These are phyloP conservation scores for Solenopsis invicta DNA, from an alignment of 1,140 invertebrate genomes.

Conservation along the genomic window DNA sequence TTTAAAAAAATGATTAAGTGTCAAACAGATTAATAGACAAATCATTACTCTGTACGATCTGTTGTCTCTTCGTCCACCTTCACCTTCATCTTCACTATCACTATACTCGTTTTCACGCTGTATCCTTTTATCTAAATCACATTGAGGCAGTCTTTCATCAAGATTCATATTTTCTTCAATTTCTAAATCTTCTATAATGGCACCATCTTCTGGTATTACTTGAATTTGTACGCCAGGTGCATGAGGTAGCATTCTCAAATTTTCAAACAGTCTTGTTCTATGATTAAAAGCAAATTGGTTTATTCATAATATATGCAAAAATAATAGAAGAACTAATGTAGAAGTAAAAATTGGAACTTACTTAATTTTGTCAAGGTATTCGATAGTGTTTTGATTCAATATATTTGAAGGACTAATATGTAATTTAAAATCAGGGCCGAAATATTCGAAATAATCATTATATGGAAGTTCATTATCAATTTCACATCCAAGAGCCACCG, in stretches of 20 bases:
- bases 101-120: constrained; percentile 98
- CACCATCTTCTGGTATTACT: constrained; percentile 95
- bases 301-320: background rate
- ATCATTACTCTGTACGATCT: constrained; percentile 90
- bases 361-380: constrained; percentile 99
- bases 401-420: constrained; percentile 99
- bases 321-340: background rate
- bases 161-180: constrained; percentile 97
- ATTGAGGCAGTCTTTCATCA: constrained; percentile 96
- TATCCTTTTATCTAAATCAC: constrained; percentile 97
- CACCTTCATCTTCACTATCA: constrained; percentile 98
- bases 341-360: constrained; percentile 84
- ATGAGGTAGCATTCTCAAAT: constrained; percentile 98
- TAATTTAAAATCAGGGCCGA: constrained; percentile 99
- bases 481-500: constrained; percentile 97
- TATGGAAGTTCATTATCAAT: constrained; percentile 99
- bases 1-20: background rate
- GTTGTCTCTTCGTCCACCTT: constrained; percentile 93
- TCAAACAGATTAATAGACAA: constrained; percentile 41
- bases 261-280: constrained; percentile 96
- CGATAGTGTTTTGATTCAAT: constrained; percentile 99
- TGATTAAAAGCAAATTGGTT: constrained; percentile 68
- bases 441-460: constrained; percentile 99
- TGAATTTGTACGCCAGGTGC: constrained; percentile 99
- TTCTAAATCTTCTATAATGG: constrained; percentile 95